Conservation (phyloP, 1,140 invertebrate species). For the Heliconius melpomene region DNA sequence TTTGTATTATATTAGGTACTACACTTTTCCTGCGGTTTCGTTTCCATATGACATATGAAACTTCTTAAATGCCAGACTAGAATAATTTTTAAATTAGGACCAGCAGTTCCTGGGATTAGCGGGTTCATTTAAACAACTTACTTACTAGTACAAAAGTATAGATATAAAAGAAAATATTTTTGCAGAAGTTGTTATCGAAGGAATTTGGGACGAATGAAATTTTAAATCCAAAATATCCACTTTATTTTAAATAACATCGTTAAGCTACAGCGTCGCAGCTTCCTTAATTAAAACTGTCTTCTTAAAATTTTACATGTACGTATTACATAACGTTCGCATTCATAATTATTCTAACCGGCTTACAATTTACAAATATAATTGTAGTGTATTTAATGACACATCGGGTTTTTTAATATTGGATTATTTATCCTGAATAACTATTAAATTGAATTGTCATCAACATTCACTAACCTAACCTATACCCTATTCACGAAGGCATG, state of each 20-base stretch:
- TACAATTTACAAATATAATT: background rate
- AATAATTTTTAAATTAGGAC: no score
- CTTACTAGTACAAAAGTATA: no score
- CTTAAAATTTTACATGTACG: background rate
- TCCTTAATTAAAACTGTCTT: background rate
- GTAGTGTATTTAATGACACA: background rate
- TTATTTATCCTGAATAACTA: background rate
- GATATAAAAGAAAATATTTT: background rate
- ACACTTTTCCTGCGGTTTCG: no score
- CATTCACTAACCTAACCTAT: no score
- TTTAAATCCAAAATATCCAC: background rate
- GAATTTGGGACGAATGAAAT: background rate
- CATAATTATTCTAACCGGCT: background rate
- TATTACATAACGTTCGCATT: constrained; percentile 1
- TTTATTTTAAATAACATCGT: background rate
- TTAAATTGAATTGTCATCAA: no score
- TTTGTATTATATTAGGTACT: background rate
- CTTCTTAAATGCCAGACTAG: no score
- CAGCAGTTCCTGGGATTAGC: no score
- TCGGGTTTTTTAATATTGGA: background rate
- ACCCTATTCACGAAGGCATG: no score
- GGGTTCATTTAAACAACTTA: no score
- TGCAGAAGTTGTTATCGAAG: background rate
- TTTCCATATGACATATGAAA: no score
- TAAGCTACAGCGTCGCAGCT: background rate